phyloP scores from a whole-genome alignment of 2,888 invertebrate genomes.

The Diadromus collaris region DNA sequence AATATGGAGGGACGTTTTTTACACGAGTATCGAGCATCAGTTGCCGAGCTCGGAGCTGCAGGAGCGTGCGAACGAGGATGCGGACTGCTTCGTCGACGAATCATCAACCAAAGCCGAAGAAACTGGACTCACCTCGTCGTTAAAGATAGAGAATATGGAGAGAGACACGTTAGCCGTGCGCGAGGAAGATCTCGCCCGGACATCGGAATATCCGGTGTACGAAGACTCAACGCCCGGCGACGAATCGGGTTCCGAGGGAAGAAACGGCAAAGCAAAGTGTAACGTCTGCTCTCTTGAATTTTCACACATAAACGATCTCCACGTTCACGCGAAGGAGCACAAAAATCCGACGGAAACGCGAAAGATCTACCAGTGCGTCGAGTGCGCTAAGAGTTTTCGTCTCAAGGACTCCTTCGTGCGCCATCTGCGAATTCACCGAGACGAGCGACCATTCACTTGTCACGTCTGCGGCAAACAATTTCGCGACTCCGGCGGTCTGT shows the following conservation, averaged over 20 bases:
- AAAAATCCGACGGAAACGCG: slow-evolving; percentile 24
- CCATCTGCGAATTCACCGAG: slow-evolving; percentile 80
- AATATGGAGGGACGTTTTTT: slow-evolving; percentile 60
- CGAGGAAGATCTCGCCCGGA: background rate
- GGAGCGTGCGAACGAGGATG: background rate
- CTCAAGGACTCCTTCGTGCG: slow-evolving; percentile 81
- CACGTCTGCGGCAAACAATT: slow-evolving; percentile 79
- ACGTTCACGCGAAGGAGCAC: slow-evolving; percentile 40
- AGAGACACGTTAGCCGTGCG: background rate
- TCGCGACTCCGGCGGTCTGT: slow-evolving; percentile 77
- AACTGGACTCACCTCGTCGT: background rate
- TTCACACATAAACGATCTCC: slow-evolving; percentile 24
- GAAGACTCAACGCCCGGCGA: slow-evolving; percentile 13
- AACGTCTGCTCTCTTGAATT: slow-evolving; percentile 43
- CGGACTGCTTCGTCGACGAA: background rate
- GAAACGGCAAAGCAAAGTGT: slow-evolving; percentile 48
- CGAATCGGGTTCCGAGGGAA: slow-evolving; percentile 18
- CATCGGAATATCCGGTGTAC: background rate
- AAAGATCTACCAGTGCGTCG: slow-evolving; percentile 79
- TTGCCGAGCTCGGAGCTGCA: slow-evolving; percentile 2
- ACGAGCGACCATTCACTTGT: slow-evolving; percentile 78
- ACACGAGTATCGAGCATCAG: slow-evolving; percentile 15
- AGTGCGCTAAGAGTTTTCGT: slow-evolving; percentile 81
- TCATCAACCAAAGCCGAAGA: background rate
- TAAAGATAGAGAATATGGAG: background rate